A percentile compares a stretch with the other conserved stretches of the same genome.
Evolutionary conservation across 1,140 invertebrate genomes (phyloP).

Genomic region (Drosophila mayri): DNA sequence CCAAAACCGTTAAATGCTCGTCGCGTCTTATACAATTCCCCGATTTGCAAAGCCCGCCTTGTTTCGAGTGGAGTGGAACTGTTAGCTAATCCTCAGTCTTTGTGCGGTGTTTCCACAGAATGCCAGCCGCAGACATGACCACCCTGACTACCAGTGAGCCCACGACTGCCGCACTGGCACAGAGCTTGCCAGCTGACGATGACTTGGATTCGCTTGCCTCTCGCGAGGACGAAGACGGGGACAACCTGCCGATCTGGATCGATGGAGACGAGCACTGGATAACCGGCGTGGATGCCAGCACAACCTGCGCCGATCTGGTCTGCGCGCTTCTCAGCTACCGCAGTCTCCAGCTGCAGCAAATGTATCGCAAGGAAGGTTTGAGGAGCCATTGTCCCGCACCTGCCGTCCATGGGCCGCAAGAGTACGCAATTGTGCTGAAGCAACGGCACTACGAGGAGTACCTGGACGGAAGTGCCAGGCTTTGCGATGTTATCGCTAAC

Average conservation of each 20-base stretch:
- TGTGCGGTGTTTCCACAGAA: conserved; percentile 24
- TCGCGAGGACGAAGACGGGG: conserved; percentile 46
- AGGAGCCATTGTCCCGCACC: conserved; percentile 25
- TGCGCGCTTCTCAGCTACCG: conserved; percentile 87
- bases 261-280: conserved; percentile 92
- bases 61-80: background rate
- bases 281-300: conserved; percentile 90
- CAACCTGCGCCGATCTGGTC: conserved; percentile 92
- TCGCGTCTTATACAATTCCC: conserved; percentile 25
- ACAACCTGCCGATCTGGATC: conserved; percentile 92
- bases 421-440: conserved; percentile 78
- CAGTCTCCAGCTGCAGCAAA: conserved; percentile 15
- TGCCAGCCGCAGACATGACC: conserved; percentile 16
- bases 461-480: conserved; percentile 67
- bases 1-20: conserved; percentile 21
- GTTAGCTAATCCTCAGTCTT: conserved; percentile 17
- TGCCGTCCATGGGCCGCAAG: conserved; percentile 46
- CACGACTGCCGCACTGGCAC: background rate
- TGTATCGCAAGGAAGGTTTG: conserved; percentile 10
- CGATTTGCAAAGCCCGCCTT: conserved; percentile 9
- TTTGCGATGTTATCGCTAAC: conserved; percentile 63
- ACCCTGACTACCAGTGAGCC: conserved; percentile 31
- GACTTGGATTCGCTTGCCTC: conserved; percentile 84
- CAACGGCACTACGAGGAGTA: conserved; percentile 74
- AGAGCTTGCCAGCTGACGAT: conserved; percentile 21